A percentile compares a stretch with the other conserved stretches of the same genome.
phyloP scores from a whole-genome alignment of 2,888 invertebrate species.

The Lasioglossum villosulum region DNA sequence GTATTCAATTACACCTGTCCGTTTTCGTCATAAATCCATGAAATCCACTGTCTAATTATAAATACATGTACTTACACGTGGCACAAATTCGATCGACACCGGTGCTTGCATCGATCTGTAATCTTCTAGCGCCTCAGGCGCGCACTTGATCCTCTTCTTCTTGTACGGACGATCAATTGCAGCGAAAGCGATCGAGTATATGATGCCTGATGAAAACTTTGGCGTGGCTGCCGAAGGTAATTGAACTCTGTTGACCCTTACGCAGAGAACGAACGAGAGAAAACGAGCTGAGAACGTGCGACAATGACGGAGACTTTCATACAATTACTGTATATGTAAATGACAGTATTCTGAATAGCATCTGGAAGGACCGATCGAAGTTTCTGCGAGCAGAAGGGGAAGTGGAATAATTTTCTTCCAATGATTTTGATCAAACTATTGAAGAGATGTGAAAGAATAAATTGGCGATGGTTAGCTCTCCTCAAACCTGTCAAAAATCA shows the following conservation, averaged over 20 bases:
- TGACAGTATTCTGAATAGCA: background rate
- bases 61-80: background rate
- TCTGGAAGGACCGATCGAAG: background rate
- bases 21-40: too few species aligned
- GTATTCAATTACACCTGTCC: too few species aligned
- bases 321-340: slow-evolving; percentile 22
- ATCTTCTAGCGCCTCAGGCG: slow-evolving; percentile 47
- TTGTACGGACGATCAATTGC: slow-evolving; percentile 70
- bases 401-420: background rate
- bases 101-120: background rate
- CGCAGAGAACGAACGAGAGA: slow-evolving; percentile 66
- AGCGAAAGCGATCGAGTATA: slow-evolving; percentile 67
- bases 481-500: background rate
- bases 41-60: too few species aligned
- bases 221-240: slow-evolving; percentile 71
- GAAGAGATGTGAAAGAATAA: background rate
- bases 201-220: slow-evolving; percentile 69
- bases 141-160: slow-evolving; percentile 33
- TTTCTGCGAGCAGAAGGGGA: background rate
- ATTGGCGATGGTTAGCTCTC: background rate
- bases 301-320: slow-evolving; percentile 39
- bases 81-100: background rate
- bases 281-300: slow-evolving; percentile 46
- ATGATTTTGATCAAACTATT: background rate
- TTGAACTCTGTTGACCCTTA: slow-evolving; percentile 78